These are phyloP conservation scores for Amblyopsis rosae DNA, from an alignment of 2,113 vertebrate genomes.

Conservation along the genomic window DNA sequence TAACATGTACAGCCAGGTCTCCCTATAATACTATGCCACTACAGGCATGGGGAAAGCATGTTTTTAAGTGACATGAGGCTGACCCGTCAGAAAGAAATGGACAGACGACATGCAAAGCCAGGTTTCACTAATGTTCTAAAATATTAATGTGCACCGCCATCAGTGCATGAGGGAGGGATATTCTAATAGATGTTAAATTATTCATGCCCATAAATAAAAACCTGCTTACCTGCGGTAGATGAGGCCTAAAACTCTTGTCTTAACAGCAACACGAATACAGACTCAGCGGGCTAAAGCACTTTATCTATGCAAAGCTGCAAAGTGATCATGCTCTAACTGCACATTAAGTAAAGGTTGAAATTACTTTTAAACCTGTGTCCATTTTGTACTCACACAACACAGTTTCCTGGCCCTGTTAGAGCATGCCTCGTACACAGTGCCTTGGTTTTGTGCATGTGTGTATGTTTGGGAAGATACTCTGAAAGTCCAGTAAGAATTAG, in stretches of 20 bases:
- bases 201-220: constrained; percentile 79
- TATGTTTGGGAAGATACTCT: not conserved
- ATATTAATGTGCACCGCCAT: constrained; percentile 79
- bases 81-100: constrained; percentile 53
- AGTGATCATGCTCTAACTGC: constrained; percentile 43
- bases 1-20: constrained; percentile 69
- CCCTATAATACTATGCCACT: constrained; percentile 60
- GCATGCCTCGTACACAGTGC: not conserved
- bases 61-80: not conserved
- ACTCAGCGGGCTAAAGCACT: constrained; percentile 44
- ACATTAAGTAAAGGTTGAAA: constrained; percentile 38
- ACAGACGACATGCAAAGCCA: constrained; percentile 73
- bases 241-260: constrained; percentile 49
- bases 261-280: constrained; percentile 28
- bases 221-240: constrained; percentile 75
- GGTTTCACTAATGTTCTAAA: constrained; percentile 76
- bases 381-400: constrained; percentile 33
- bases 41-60: not conserved
- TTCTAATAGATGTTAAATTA: constrained; percentile 80
- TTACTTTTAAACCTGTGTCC: constrained; percentile 23
- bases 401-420: constrained; percentile 24
- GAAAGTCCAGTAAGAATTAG: not conserved
- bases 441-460: not conserved
- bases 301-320: constrained; percentile 58
- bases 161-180: constrained; percentile 68